Evolutionary conservation across 2,113 vertebrate genomes (phyloP), one percentile per base, ranked within the genome.

Genomic region (Barnardius zonarius): DNA sequence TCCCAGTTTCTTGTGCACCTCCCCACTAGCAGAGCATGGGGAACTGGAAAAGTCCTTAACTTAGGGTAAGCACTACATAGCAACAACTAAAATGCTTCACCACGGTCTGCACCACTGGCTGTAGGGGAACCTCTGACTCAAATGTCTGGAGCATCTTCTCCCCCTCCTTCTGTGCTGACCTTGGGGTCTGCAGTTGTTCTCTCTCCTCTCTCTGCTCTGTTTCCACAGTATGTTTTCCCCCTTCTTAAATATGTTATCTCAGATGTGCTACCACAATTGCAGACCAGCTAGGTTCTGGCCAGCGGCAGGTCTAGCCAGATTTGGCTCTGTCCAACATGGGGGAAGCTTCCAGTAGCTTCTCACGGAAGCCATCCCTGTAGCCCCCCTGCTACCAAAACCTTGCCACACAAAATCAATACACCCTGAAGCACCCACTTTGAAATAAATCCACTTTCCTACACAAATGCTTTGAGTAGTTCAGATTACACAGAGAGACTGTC

Each of bases 361-460:
- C 33, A 43, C 31, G 20, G 18, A 69, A 63, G 35, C 17, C 18
- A 86, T 7, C 9, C 13, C 19, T 39, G 33, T 3, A 44, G 49
- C 9, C 23, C 10, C 5, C 16, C 2, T 0, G 0, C 35, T 37
- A 57, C 27, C 30, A 49, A 63, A 92, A 75, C 22, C 22, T 43
- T 23, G 68, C n/a, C 62, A 48, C 25, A 35, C 44, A 25, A 37
- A 10, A 9, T 24, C 43, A 24, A 51, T 18, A 82, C 57, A 64
- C 17, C 64, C 43, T 46, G 39, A 93, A 76, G 76, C 62, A 91
- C 72, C 35, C 83, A 86, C 69, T 88, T 84, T 0, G 57, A 95
- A 95, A 92, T 57, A 95, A 96, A 96, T 54, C 83, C 62, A 86
- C 73, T 91, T 91, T 91, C 73, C 74, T 41, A 90, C 92, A 75